phyloP scores from a whole-genome alignment of 1,140 invertebrate genomes.

The Drosophila baimaii region DNA sequence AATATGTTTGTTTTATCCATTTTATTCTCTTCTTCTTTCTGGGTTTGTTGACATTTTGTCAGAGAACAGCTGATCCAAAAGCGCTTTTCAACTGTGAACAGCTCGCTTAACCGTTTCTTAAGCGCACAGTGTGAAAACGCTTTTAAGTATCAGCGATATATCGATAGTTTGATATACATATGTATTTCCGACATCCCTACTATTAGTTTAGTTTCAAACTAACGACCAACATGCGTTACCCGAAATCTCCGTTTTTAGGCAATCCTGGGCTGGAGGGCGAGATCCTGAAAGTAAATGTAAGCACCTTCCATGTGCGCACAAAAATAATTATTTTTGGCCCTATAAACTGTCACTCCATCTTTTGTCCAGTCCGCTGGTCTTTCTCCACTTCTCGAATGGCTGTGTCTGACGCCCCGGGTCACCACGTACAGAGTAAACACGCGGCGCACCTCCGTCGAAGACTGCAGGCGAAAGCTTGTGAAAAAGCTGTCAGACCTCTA shows the following conservation, averaged over 20 bases:
- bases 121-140: too few relatives aligned
- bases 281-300: conserved; percentile 76
- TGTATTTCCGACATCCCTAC: too few relatives aligned
- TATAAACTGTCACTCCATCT: conserved; percentile 2
- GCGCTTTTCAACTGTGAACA: too few relatives aligned
- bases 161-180: too few relatives aligned
- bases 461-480: conserved; percentile 72
- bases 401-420: conserved; percentile 86
- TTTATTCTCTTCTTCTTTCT: too few relatives aligned
- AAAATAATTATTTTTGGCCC: conserved; percentile 13
- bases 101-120: too few relatives aligned
- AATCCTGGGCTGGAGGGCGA: conserved; percentile 69
- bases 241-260: conserved; percentile 75
- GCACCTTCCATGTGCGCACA: not conserved
- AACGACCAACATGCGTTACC: conserved; percentile 81
- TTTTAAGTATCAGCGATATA: too few relatives aligned
- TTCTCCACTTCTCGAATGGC: conserved; percentile 85
- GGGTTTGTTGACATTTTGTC: too few relatives aligned
- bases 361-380: conserved; percentile 52
- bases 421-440: conserved; percentile 87
- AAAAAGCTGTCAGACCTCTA: conserved; percentile 57
- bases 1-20: too few relatives aligned
- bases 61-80: too few relatives aligned
- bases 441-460: conserved; percentile 77
- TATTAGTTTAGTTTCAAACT: too few relatives aligned